Percentiles rank a stretch among this genome's conserved stretches.
These are phyloP conservation scores for Hippocampus mohnikei DNA, from an alignment of 2,113 vertebrate genomes.

Conservation along the genomic window DNA sequence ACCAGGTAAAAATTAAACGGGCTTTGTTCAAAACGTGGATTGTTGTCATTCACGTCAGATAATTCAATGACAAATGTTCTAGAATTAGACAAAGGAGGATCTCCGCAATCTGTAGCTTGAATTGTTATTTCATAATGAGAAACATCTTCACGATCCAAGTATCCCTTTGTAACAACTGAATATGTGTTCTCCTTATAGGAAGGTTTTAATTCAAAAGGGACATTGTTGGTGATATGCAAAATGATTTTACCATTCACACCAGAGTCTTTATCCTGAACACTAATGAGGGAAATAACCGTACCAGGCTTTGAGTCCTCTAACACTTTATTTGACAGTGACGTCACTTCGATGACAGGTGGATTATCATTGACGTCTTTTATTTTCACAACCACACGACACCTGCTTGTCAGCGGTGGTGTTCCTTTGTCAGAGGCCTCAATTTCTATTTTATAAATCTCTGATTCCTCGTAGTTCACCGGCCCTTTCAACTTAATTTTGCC, in stretches of 20 bases:
- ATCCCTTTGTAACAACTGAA: constrained; percentile 39
- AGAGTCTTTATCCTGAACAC: constrained; percentile 54
- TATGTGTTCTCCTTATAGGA: constrained; percentile 52
- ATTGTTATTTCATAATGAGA: constrained; percentile 44
- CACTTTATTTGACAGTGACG: constrained; percentile 79
- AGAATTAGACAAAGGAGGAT: constrained; percentile 29
- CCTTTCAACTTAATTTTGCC: constrained; percentile 48
- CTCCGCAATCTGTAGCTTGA: constrained; percentile 45
- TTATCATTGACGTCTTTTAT: constrained; percentile 70
- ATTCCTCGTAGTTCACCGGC: constrained; percentile 47
- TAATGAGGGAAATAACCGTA: constrained; percentile 55
- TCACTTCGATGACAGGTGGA: constrained; percentile 80
- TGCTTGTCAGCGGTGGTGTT: constrained; percentile 15
- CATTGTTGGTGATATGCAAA: constrained; percentile 37
- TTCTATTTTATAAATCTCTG: constrained; percentile 46
- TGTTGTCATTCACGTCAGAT: constrained; percentile 66
- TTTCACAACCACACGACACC: constrained; percentile 33
- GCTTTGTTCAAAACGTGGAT: constrained; percentile 41
- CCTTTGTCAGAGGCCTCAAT: constrained; percentile 60
- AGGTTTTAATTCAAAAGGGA: constrained; percentile 44
- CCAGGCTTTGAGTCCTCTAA: constrained; percentile 49
- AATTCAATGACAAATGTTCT: constrained; percentile 41
- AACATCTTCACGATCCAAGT: constrained; percentile 50
- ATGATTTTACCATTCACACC: constrained; percentile 37
- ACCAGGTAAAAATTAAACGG: constrained; percentile 41